A percentile compares a stretch with the other conserved stretches of the same genome.
Conservation (phyloP, 2,888 invertebrate species). For the Physocephala rufipes region DNA sequence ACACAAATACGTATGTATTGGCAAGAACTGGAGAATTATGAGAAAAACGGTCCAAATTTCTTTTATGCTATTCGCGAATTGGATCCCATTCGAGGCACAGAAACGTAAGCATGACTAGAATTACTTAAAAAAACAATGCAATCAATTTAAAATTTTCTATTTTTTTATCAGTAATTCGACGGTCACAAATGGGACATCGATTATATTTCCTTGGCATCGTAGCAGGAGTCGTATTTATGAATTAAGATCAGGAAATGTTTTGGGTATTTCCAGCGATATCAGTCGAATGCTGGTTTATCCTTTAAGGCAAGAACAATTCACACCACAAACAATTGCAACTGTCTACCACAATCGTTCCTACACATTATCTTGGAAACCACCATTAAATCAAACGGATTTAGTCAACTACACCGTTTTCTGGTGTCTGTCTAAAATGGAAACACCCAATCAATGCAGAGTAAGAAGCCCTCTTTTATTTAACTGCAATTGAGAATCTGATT, state of each 20-base stretch:
- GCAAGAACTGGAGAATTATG: constrained; percentile 74
- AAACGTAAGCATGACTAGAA: constrained; percentile 43
- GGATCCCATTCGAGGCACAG: constrained; percentile 42
- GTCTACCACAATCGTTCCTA: constrained; percentile 76
- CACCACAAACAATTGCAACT: constrained; percentile 75
- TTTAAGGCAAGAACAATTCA: constrained; percentile 16
- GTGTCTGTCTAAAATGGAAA: constrained; percentile 71
- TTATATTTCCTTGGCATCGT: constrained; percentile 40
- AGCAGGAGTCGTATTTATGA: constrained; percentile 26
- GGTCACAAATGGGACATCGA: constrained; percentile 37
- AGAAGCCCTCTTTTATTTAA: constrained; percentile 7
- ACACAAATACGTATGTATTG: constrained; percentile 80
- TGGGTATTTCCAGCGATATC: constrained; percentile 40
- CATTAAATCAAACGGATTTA: constrained; percentile 59
- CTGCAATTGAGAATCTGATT: background rate
- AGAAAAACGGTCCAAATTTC: constrained; percentile 78
- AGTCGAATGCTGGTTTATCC: constrained; percentile 42
- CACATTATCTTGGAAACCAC: constrained; percentile 77
- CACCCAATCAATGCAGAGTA: constrained; percentile 70
- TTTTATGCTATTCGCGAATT: constrained; percentile 70
- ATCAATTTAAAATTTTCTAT: constrained; percentile 12
- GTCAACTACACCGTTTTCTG: constrained; percentile 83
- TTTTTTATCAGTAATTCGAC: constrained; percentile 35
- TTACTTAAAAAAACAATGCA: background rate
- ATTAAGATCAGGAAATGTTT: constrained; percentile 44